Conservation (phyloP, 2,888 invertebrate genomes). For the Heteromurus nitidus region DNA sequence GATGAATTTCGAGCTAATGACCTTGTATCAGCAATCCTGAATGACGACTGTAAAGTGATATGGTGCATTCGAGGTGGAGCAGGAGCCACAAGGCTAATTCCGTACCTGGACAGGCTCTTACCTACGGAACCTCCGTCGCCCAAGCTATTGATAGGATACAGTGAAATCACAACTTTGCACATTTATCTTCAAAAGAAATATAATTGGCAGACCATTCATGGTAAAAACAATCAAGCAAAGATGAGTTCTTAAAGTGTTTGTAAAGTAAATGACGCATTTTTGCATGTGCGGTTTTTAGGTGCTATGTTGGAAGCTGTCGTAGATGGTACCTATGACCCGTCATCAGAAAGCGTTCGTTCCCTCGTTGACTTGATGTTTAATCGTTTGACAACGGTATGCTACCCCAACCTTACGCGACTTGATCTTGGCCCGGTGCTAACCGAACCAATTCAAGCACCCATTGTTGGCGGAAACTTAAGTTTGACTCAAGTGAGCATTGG, state of each 20-base stretch:
- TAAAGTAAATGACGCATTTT: too few species aligned
- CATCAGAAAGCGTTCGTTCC: constrained; percentile 37
- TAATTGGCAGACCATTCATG: constrained; percentile 63
- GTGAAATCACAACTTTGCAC: constrained; percentile 67
- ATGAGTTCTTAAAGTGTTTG: too few species aligned
- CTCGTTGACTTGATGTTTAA: constrained; percentile 51
- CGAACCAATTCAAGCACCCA: constrained; percentile 25
- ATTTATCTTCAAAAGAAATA: constrained; percentile 56
- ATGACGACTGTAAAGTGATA: constrained; percentile 62
- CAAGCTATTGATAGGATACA: constrained; percentile 65
- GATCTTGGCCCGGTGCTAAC: constrained; percentile 31
- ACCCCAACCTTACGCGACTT: constrained; percentile 48
- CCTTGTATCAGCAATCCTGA: constrained; percentile 57
- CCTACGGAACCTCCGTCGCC: constrained; percentile 31
- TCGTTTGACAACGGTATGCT: constrained; percentile 24
- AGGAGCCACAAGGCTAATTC: constrained; percentile 58
- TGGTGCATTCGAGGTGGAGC: constrained; percentile 70
- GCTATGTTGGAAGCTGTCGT: constrained; percentile 67
- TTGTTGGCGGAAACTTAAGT: constrained; percentile 64
- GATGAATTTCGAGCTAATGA: constrained; percentile 68
- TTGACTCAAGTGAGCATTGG: constrained; percentile 60
- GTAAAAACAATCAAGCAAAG: too few species aligned
- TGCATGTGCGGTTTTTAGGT: too few species aligned
- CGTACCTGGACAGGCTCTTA: constrained; percentile 52
- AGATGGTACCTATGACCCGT: constrained; percentile 58